Conservation (phyloP, 2,888 invertebrate genomes). For the Sisyra nigra region DNA sequence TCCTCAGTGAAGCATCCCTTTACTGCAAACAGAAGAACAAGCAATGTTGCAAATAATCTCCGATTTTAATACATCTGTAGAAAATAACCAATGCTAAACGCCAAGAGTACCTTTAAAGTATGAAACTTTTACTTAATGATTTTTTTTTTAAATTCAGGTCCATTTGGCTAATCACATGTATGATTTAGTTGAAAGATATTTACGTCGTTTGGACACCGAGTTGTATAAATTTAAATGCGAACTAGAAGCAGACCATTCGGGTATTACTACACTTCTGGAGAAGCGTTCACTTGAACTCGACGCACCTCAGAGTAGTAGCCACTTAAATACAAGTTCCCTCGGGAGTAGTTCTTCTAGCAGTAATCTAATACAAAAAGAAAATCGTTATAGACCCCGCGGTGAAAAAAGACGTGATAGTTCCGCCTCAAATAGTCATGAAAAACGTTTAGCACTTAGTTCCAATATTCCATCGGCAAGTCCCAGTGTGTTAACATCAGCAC, state of each 20-base stretch:
- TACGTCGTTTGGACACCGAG: slow-evolving; percentile 75
- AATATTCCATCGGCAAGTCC: slow-evolving; percentile 9
- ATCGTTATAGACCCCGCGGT: slow-evolving; percentile 48
- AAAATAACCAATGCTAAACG: no score
- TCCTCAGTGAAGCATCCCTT: no score
- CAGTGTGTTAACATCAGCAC: not conserved
- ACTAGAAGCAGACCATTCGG: slow-evolving; percentile 95
- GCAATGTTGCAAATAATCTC: no score
- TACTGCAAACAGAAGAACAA: no score
- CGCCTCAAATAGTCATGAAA: slow-evolving; percentile 32
- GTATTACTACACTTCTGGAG: slow-evolving; percentile 90
- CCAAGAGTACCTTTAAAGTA: not conserved
- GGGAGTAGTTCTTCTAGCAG: slow-evolving; percentile 19
- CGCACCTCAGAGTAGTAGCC: slow-evolving; percentile 35
- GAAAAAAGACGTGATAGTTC: slow-evolving; percentile 65
- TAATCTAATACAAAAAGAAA: slow-evolving; percentile 64
- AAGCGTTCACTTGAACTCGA: slow-evolving; percentile 86
- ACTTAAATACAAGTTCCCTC: slow-evolving; percentile 16
- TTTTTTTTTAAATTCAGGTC: slow-evolving; percentile 23
- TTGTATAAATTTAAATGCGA: slow-evolving; percentile 97
- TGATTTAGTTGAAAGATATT: slow-evolving; percentile 85
- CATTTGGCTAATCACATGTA: slow-evolving; percentile 87
- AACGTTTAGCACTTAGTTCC: slow-evolving; percentile 24
- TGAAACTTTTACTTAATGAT: not conserved
- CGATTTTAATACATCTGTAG: no score